Evolutionary conservation across 2,888 invertebrate species (phyloP), one percentile per base, ranked within the genome.

Genomic region (Alcis repandata): DNA sequence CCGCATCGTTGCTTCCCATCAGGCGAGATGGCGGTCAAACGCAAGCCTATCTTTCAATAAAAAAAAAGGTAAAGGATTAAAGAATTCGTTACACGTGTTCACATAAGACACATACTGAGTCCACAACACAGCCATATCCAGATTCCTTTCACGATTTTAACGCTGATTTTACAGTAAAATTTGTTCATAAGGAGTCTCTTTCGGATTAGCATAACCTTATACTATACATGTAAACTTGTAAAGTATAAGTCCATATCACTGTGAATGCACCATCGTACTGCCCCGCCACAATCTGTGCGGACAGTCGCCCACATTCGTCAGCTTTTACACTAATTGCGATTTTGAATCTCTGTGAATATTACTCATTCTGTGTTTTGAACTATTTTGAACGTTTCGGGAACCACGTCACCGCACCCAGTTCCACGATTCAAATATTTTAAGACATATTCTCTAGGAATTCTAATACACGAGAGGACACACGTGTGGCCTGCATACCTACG

Each of bases 241-340:
- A 6, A n/a, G 2, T n/a, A 48, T 27, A 48, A 27, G n/a, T 32
- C 20, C 13, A 13, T n/a, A 13, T 32, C 38, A 48, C 8, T 48
- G 41, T 59, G 54, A 54, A 54, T 54, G 54, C 61, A 58, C 15
- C 58, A 40, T 19, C 45, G 32, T 45, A 46, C 63, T 27, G 20
- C 13, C 45, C 1, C 1, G 22, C 19, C 33, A 43, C 49, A 19
- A 57, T 33, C 36, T 36, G n/a, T 11, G 7, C 36, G n/a, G 36
- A 19, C 40, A 15, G 10, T 13, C 53, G 40, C 19, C 40, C 32
- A 20, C 53, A 20, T 58, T 22, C 20, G 41, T 43, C 41, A 20
- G 38, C 41, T 22, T 32, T 41, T 46, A 40, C 48, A 52, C 57
- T 67, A 68, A 68, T 63, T 63, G 60, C 67, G 53, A 41, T 67